These are phyloP conservation scores for Fulica atra DNA, from an alignment of 2,113 vertebrate species.

Conservation along the genomic window DNA sequence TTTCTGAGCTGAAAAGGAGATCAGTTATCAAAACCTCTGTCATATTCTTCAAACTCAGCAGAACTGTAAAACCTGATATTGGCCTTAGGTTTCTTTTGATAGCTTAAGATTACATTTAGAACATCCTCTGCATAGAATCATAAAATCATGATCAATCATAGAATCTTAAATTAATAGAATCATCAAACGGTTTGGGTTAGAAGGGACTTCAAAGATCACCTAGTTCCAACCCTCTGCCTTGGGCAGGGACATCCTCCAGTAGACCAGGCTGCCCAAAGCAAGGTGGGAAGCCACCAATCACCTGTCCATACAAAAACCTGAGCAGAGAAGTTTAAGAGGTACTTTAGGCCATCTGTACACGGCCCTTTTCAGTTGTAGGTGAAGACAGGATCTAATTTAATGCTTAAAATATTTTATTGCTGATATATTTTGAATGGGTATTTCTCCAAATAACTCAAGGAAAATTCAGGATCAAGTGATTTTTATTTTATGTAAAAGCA, in stretches of 20 bases:
- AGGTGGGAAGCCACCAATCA: background rate
- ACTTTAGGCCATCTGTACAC: background rate
- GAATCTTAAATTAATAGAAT: no score
- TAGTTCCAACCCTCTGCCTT: no score
- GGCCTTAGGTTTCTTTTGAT: background rate
- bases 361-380: background rate
- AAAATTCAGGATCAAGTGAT: background rate
- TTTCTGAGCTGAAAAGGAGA: background rate
- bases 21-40: background rate
- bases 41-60: background rate
- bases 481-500: background rate
- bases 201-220: no score
- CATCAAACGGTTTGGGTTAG: no score
- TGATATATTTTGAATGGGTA: background rate
- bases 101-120: background rate
- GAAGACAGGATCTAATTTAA: background rate
- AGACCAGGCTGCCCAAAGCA: no score
- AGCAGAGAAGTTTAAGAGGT: background rate
- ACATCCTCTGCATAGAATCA: background rate
- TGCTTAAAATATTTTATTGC: background rate
- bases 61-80: background rate
- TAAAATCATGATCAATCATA: no score
- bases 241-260: no score
- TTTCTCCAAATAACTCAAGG: background rate
- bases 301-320: background rate